phyloP scores from a whole-genome alignment of 2,113 vertebrate genomes.

The Pipra filicauda region DNA sequence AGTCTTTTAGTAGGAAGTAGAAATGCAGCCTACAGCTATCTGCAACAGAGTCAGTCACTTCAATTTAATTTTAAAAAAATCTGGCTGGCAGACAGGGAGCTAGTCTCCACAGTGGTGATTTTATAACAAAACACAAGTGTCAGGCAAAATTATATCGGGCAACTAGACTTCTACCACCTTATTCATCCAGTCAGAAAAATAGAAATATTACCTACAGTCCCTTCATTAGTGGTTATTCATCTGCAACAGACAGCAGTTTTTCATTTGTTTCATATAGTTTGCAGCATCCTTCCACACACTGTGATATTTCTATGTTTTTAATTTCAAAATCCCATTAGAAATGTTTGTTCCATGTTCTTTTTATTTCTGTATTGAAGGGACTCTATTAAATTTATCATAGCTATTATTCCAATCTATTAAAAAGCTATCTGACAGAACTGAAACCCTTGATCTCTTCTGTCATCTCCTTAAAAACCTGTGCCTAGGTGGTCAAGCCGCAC shows the following conservation, averaged over 20 bases:
- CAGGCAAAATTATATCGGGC: slow-evolving; percentile 47
- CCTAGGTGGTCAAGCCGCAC: not conserved
- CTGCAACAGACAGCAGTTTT: not conserved
- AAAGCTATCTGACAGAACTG: not conserved
- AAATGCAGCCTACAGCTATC: slow-evolving; percentile 43
- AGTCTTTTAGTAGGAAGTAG: not conserved
- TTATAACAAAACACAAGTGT: slow-evolving; percentile 52
- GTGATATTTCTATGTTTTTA: not conserved
- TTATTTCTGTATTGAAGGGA: not conserved
- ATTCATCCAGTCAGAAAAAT: not conserved
- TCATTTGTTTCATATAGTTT: not conserved
- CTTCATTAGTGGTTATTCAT: slow-evolving; percentile 18
- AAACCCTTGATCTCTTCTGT: not conserved
- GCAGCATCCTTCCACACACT: not conserved
- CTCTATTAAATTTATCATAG: not conserved
- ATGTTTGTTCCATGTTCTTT: not conserved
- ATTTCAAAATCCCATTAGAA: not conserved
- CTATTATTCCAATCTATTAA: not conserved
- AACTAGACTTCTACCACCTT: not conserved
- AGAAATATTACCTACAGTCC: not conserved
- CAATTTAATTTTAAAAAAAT: slow-evolving; percentile 58
- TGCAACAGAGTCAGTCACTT: slow-evolving; percentile 50
- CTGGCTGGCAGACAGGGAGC: slow-evolving; percentile 41
- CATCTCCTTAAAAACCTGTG: not conserved
- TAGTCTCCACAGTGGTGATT: slow-evolving; percentile 41